Conservation (phyloP, 1,140 invertebrate genomes). For the Aphis gossypii region DNA sequence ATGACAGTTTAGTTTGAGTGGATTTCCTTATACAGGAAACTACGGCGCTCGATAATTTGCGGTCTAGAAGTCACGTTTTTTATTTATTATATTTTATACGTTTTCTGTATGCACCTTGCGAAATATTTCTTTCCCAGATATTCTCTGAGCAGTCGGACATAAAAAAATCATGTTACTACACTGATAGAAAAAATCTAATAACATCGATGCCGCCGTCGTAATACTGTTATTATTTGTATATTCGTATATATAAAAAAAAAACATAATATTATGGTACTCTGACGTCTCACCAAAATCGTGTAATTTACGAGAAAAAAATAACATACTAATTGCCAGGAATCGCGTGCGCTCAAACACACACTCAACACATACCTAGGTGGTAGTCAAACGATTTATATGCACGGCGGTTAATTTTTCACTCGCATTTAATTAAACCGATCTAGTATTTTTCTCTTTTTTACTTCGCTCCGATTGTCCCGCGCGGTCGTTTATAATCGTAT, state of each 20-base stretch:
- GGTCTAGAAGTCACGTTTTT: slow-evolving; percentile 12
- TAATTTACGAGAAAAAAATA: background rate
- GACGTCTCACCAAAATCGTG: background rate
- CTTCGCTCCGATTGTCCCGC: background rate
- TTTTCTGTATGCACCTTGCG: background rate
- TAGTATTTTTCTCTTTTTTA: background rate
- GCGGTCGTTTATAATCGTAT: background rate
- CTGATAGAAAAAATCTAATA: background rate
- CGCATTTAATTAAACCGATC: background rate
- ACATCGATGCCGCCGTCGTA: background rate
- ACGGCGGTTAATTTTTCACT: background rate
- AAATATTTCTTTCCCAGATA: background rate
- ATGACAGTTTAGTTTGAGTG: background rate
- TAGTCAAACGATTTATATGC: background rate
- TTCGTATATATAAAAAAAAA: background rate
- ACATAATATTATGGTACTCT: background rate
- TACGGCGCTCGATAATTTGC: background rate
- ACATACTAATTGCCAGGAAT: background rate
- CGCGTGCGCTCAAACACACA: background rate
- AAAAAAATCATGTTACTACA: background rate
- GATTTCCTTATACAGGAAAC: background rate
- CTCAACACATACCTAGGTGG: background rate
- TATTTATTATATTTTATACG: background rate
- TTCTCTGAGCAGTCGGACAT: background rate
- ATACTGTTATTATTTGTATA: background rate